phyloP scores from a whole-genome alignment of 2,113 vertebrate genomes.

The Brachyhypopomus gauderio region DNA sequence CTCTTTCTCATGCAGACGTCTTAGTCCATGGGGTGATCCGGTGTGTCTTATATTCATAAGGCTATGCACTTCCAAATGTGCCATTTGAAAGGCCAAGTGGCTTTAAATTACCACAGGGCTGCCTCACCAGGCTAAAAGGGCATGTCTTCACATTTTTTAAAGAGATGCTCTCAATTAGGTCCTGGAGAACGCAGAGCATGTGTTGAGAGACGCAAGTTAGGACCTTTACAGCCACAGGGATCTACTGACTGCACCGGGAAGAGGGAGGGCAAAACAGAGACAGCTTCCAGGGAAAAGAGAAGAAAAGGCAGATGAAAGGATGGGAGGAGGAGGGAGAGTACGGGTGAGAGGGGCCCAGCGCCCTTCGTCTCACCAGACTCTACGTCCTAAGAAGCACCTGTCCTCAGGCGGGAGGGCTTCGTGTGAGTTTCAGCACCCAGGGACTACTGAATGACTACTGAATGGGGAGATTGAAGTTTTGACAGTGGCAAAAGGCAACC shows the following conservation, averaged over 20 bases:
- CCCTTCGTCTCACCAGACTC: background rate
- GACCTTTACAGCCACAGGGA: slow-evolving; percentile 25
- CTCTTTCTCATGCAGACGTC: slow-evolving; percentile 6
- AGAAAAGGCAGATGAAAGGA: slow-evolving; percentile 24
- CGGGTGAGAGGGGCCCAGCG: slow-evolving; percentile 26
- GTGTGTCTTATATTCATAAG: slow-evolving; percentile 48
- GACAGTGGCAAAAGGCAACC: background rate
- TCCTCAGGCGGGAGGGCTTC: slow-evolving; percentile 7
- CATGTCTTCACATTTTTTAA: slow-evolving; percentile 63
- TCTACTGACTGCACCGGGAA: slow-evolving; percentile 10
- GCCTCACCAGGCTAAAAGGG: slow-evolving; percentile 55
- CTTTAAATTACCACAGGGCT: slow-evolving; percentile 65
- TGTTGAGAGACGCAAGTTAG: slow-evolving; percentile 44
- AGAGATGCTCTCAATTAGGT: slow-evolving; percentile 69
- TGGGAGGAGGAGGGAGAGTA: slow-evolving; percentile 4
- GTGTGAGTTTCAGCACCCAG: slow-evolving; percentile 3
- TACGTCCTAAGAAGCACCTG: background rate
- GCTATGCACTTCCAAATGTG: slow-evolving; percentile 40
- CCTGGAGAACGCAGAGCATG: slow-evolving; percentile 44
- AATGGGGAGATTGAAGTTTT: slow-evolving; percentile 13
- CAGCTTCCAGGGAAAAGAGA: background rate
- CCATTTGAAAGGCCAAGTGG: slow-evolving; percentile 63
- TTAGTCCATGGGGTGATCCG: slow-evolving; percentile 47
- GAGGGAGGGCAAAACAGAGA: background rate
- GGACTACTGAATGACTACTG: background rate